phyloP scores from a whole-genome alignment of 2,888 invertebrate genomes.

The Sarcophaga caerulescens region DNA sequence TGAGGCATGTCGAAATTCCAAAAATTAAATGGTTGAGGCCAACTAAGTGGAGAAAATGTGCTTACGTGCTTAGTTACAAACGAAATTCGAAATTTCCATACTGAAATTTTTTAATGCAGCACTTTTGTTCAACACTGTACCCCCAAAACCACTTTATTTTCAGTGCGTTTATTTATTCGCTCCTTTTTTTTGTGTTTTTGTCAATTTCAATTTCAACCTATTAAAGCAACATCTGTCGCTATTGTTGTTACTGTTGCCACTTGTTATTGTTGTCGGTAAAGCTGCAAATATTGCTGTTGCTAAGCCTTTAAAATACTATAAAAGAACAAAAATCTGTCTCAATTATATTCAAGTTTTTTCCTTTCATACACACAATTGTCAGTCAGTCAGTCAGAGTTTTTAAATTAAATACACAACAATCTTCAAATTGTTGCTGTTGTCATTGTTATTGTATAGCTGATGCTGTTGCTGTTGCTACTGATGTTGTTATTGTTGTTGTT shows the following conservation, averaged over 20 bases:
- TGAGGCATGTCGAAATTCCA: too few relatives aligned
- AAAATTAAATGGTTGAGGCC: too few relatives aligned
- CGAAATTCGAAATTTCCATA: too few relatives aligned
- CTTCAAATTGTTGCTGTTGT: slow-evolving; percentile 34
- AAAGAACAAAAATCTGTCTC: neutral
- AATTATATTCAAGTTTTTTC: neutral
- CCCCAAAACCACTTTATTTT: too few relatives aligned
- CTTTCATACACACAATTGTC: slow-evolving; percentile 13
- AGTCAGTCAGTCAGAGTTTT: slow-evolving; percentile 43
- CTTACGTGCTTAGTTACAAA: too few relatives aligned
- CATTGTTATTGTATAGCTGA: too few relatives aligned
- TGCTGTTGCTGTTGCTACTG: slow-evolving; percentile 1
- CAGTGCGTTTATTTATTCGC: too few relatives aligned
- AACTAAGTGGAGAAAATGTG: too few relatives aligned
- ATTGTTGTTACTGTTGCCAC: neutral
- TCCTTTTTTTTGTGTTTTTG: neutral
- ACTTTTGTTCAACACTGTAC: too few relatives aligned
- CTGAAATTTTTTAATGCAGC: too few relatives aligned
- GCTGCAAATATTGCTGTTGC: slow-evolving; percentile 1
- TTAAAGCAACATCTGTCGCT: slow-evolving; percentile 25
- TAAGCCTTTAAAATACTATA: slow-evolving; percentile 36
- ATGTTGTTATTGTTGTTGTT: slow-evolving; percentile 23
- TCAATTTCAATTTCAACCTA: neutral
- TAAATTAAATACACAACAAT: slow-evolving; percentile 44
- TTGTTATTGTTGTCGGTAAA: neutral